A percentile compares a stretch with the other conserved stretches of the same genome.
Evolutionary conservation across 2,113 vertebrate species (phyloP).

Genomic region (Zosterops hypoxanthus): DNA sequence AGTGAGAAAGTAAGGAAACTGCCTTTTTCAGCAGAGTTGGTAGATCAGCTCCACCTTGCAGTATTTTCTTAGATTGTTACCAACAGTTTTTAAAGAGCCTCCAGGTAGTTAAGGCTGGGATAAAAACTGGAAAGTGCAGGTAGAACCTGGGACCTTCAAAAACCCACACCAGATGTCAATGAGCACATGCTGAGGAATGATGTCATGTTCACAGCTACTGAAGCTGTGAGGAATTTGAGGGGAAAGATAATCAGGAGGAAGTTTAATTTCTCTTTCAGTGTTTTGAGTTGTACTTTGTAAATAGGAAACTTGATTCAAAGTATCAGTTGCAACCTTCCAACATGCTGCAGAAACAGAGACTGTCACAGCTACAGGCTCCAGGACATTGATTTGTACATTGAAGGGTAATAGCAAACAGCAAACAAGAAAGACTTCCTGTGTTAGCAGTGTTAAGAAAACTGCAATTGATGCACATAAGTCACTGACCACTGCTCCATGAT

Average conservation of each 20-base stretch:
- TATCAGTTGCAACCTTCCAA: background rate
- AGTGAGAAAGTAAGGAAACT: background rate
- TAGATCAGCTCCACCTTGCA: background rate
- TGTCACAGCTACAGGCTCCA: background rate
- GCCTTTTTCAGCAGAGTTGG: background rate
- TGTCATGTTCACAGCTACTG: background rate
- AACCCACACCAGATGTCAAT: background rate
- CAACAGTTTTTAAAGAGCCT: background rate
- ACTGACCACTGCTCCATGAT: fast-evolving
- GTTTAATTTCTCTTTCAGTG: background rate
- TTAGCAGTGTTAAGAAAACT: background rate
- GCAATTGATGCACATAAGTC: background rate
- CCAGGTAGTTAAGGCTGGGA: background rate
- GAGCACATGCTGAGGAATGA: background rate
- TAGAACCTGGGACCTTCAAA: background rate
- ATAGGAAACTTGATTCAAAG: background rate
- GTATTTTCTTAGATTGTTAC: background rate
- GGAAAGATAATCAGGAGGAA: background rate
- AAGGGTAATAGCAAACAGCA: background rate
- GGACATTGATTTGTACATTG: background rate
- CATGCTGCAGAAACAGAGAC: background rate
- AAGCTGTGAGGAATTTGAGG: background rate
- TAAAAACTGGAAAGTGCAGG: background rate
- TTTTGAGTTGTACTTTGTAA: background rate
- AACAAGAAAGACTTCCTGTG: background rate